Conservation (phyloP, 2,113 vertebrate genomes). For the Nothocercus julius region DNA sequence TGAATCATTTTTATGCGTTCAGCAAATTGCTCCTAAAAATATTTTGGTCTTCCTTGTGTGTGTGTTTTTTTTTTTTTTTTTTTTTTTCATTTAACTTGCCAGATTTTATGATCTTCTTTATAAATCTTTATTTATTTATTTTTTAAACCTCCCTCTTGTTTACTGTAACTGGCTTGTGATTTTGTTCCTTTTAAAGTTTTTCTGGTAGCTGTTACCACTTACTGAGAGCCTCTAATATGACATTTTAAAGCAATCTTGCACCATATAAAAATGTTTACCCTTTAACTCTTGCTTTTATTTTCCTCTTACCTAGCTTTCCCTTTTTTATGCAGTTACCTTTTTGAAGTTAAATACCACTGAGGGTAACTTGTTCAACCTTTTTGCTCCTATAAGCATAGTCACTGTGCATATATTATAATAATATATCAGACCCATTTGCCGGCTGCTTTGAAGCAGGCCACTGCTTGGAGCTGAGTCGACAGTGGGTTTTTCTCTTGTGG, state of each 20-base stretch:
- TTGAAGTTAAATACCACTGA: neutral
- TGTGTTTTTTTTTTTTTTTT: no score
- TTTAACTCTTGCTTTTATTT: neutral
- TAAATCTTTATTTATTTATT: neutral
- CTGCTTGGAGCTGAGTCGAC: neutral
- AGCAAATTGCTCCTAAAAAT: slow-evolving; percentile 32
- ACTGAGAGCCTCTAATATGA: neutral
- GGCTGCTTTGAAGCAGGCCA: neutral
- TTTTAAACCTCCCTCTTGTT: neutral
- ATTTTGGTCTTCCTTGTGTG: neutral
- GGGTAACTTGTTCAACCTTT: neutral
- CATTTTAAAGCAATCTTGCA: neutral
- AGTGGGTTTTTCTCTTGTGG: neutral
- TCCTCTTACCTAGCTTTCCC: neutral
- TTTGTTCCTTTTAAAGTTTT: neutral
- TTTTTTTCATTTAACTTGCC: neutral
- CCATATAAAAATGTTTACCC: neutral
- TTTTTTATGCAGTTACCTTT: neutral
- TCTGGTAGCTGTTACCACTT: neutral
- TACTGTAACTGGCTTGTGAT: neutral
- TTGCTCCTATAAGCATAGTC: neutral
- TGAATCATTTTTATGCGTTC: slow-evolving; percentile 33
- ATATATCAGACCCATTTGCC: neutral
- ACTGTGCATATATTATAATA: neutral
- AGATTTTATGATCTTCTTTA: neutral